Evolutionary conservation across 2,888 invertebrate species (phyloP).

Genomic region (Invenusta paracnida): DNA sequence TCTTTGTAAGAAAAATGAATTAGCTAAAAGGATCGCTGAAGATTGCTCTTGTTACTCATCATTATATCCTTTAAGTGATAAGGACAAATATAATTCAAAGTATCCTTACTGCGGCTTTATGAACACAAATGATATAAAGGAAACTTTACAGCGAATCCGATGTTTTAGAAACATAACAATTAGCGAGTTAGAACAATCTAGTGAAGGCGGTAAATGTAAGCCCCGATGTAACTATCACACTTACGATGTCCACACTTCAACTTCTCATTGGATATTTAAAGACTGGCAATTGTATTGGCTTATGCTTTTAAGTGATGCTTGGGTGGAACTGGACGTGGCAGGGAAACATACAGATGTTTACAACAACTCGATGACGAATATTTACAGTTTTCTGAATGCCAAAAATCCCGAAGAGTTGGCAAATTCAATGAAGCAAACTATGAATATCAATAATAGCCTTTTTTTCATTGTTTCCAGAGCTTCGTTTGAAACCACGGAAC

Average conservation of each 20-base stretch:
- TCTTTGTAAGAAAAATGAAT: slow-evolving; percentile 21
- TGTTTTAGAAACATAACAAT: too few relatives aligned
- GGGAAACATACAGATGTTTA: background rate
- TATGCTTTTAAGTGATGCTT: slow-evolving; percentile 33
- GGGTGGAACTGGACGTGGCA: background rate
- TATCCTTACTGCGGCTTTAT: background rate
- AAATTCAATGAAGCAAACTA: background rate
- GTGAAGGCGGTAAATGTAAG: background rate
- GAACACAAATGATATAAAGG: background rate
- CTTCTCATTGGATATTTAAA: slow-evolving; percentile 19
- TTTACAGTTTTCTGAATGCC: background rate
- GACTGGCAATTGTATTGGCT: slow-evolving; percentile 34
- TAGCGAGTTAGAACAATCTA: background rate
- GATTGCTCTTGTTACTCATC: slow-evolving; percentile 34
- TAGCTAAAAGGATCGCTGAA: background rate
- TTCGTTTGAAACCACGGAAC: slow-evolving; percentile 12
- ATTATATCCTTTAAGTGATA: background rate
- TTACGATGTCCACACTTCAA: slow-evolving; percentile 31
- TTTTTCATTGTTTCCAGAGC: slow-evolving; percentile 28
- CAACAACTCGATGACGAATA: background rate
- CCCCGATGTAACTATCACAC: slow-evolving; percentile 19
- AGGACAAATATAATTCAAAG: background rate
- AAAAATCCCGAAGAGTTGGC: background rate
- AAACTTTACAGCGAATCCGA: background rate
- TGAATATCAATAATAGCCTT: background rate